Conservation (phyloP, 2,888 invertebrate genomes). For the Augiades crinisus region DNA sequence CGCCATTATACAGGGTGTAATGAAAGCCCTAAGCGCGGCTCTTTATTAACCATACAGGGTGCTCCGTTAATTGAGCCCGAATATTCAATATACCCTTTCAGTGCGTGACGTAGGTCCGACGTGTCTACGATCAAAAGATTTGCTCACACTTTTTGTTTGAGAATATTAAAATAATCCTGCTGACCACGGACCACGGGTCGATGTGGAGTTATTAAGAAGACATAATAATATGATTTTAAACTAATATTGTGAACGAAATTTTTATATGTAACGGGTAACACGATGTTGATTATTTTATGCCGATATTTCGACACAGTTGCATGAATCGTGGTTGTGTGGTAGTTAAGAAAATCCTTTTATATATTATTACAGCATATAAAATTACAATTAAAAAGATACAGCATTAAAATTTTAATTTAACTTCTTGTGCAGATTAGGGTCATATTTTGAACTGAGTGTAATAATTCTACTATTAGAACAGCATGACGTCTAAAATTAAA, state of each 20-base stretch:
- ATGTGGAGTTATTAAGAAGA: constrained; percentile 3
- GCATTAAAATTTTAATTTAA: too few relatives aligned
- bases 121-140: constrained; percentile 33
- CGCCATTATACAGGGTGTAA: constrained; percentile 78
- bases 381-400: too few relatives aligned
- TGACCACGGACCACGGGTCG: constrained; percentile 2
- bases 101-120: constrained; percentile 66
- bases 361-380: too few relatives aligned
- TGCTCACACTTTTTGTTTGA: constrained; percentile 22
- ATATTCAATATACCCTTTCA: constrained; percentile 60
- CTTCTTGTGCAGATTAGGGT: too few relatives aligned
- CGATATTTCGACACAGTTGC: too few relatives aligned
- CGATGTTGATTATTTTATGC: too few relatives aligned
- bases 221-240: not conserved
- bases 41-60: constrained; percentile 74
- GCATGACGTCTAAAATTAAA: too few relatives aligned
- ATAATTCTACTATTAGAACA: too few relatives aligned
- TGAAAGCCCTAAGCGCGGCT: constrained; percentile 72
- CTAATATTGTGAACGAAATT: not conserved
- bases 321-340: too few relatives aligned
- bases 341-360: too few relatives aligned
- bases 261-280: not conserved
- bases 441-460: too few relatives aligned
- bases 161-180: constrained; percentile 18
- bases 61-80: constrained; percentile 68